A percentile compares a stretch with the other conserved stretches of the same genome.
Evolutionary conservation across 2,797 vertebrate species (phyloP).

Genomic region (Cynodonichthys magdalenae): DNA sequence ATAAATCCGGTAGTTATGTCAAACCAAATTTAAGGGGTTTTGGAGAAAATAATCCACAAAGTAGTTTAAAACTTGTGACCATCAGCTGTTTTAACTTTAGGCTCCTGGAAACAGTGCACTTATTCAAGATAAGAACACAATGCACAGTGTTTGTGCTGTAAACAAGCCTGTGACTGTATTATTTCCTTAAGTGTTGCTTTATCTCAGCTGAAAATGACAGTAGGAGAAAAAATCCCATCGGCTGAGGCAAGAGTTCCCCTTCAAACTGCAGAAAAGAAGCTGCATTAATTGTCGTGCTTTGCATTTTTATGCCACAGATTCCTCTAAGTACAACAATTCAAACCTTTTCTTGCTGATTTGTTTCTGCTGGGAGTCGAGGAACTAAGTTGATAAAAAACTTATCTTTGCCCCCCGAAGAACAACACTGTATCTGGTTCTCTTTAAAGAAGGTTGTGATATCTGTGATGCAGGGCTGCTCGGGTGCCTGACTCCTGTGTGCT

Average conservation of each 20-base stretch:
- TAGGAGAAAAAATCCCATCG: slow-evolving; percentile 5
- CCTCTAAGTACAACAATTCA: slow-evolving; percentile 42
- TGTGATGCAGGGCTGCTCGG: slow-evolving; percentile 44
- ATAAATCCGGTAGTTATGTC: slow-evolving; percentile 37
- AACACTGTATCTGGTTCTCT: slow-evolving; percentile 59
- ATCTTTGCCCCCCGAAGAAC: slow-evolving; percentile 59
- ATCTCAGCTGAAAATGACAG: slow-evolving; percentile 22
- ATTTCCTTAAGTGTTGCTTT: slow-evolving; percentile 27
- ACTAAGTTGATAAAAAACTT: slow-evolving; percentile 63
- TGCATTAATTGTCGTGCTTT: slow-evolving; percentile 30
- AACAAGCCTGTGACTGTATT: slow-evolving; percentile 26
- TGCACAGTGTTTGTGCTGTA: not conserved
- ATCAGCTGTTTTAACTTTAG: slow-evolving; percentile 65
- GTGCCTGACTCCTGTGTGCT: slow-evolving; percentile 60
- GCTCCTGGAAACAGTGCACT: slow-evolving; percentile 30
- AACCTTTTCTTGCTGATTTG: slow-evolving; percentile 51
- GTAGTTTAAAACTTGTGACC: slow-evolving; percentile 55
- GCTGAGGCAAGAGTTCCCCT: slow-evolving; percentile 27
- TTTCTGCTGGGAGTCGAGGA: slow-evolving; percentile 57
- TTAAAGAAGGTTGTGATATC: slow-evolving; percentile 53
- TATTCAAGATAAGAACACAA: slow-evolving; percentile 56
- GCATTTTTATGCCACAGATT: slow-evolving; percentile 39
- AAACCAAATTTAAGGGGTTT: slow-evolving; percentile 39
- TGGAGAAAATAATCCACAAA: slow-evolving; percentile 26
- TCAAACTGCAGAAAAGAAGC: slow-evolving; percentile 26